Base-by-base conservation (phyloP, 92 coral and sea anemone genomes). In the Porites lobata region DNA sequence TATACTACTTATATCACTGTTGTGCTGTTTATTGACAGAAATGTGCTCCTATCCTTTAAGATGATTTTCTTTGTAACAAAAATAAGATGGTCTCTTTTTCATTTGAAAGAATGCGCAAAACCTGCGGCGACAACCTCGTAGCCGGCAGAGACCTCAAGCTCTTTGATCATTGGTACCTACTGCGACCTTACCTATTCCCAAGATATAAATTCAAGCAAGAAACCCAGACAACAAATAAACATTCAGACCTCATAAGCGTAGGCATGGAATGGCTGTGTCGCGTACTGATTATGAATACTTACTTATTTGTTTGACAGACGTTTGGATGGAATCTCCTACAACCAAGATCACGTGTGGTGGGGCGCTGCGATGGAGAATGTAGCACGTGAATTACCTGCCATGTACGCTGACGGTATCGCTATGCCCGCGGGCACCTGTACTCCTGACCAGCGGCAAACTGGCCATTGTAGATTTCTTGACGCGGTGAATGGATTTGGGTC, bases 401-500 rank as follows among this genome's bases (percentile, higher is more conserved):
- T 95, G 86, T 96, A 96, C 64, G 90, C 92, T 70, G 99, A 96
- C 87, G 92, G 92, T 14, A 61, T 93, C 70, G 99, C 98, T 13
- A 50, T 89, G 32, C 99, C 98, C 4, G 88, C 99, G 1, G 96
- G 96, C 21, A 93, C 94, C 47, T 96, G 99, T 65, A 66, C 92
- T 38, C 75, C 78, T 7, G 79, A 85, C 20, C 93, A 94, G 86
- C 90, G 89, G 53, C 64, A 66, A 47, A 15, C 85, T 1, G 78
- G 88, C 6, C 84, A 76, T 54, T 96, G 99, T 69, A 76, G 83
- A 65, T 94, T 82, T 66, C 87, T 86, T 2, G 85, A 91, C 79
- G 98, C 80, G 66, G 85, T 89, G 78, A 91, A 69, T 87, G 99
- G 99, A 53, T 91, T 86, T 73, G 99, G 99, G 47, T 94, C 98